phyloP scores from a whole-genome alignment of 2,888 invertebrate genomes.

The Fabriciana adippe region DNA sequence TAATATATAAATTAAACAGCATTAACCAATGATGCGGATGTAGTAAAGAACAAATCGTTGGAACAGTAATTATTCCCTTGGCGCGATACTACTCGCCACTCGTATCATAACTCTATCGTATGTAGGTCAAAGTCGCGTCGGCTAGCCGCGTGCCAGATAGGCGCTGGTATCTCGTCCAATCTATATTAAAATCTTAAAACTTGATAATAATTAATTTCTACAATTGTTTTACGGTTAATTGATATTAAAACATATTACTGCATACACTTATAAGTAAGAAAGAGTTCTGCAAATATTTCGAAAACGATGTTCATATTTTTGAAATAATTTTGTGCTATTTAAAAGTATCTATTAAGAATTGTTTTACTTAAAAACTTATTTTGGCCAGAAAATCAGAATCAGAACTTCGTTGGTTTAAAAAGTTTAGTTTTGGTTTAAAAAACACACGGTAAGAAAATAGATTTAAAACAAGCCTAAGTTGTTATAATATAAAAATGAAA shows the following conservation, averaged over 20 bases:
- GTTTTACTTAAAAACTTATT: too few species aligned
- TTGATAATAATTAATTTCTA: slow-evolving; percentile 1
- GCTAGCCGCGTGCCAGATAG: slow-evolving; percentile 55
- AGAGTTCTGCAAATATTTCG: too few species aligned
- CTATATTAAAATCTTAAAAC: slow-evolving; percentile 28
- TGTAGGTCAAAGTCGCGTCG: slow-evolving; percentile 72
- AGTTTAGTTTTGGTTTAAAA: too few species aligned
- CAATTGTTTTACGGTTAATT: neutral
- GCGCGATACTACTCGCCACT: slow-evolving; percentile 50
- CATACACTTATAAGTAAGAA: neutral
- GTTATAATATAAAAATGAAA: too few species aligned
- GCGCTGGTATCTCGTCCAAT: slow-evolving; percentile 44
- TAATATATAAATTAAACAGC: too few species aligned
- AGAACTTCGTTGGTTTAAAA: too few species aligned
- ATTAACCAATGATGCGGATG: slow-evolving; percentile 9
- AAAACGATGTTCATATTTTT: too few species aligned
- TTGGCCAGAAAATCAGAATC: too few species aligned
- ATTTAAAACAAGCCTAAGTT: too few species aligned
- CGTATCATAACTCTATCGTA: slow-evolving; percentile 45
- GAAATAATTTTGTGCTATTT: too few species aligned
- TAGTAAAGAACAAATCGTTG: slow-evolving; percentile 10
- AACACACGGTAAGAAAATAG: too few species aligned
- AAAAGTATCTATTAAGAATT: too few species aligned
- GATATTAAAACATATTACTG: neutral
- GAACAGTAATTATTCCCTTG: slow-evolving; percentile 56